Base-by-base conservation (phyloP, 2,113 vertebrate genomes). In the Phylloscopus trochilus region DNA sequence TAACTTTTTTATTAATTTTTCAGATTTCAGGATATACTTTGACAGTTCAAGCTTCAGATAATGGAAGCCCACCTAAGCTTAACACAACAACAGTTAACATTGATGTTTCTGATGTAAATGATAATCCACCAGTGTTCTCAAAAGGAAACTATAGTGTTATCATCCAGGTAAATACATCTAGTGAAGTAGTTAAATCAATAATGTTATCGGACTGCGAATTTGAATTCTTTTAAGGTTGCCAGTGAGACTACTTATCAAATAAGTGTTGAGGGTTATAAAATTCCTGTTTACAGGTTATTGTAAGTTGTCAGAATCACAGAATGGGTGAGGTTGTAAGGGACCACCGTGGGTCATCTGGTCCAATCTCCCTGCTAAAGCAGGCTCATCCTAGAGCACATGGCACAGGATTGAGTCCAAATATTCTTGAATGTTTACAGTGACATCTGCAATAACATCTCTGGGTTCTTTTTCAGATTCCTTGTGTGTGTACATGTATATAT, bases 71-170 rank as follows among this genome's bases (percentile, higher is more conserved):
- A 3, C 96, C 98, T 59, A 98, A 97, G 78, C 96, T 96, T 94
- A 99, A 98, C 97, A 99, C 96, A 3, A 97, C 98, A 58, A 97
- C 98, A 7, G 98, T 99, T 95, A 99, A 99, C 97, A 99, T 99
- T 13, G 99, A 99, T 90, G 99, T 99, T 94, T 99, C 99, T 3
- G 99, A 99, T 58, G 98, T 99, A 95, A 99, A 99, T 17, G 99
- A 99, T 97, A 99, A 99, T 64, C 98, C 99, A 6, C 99, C 99
- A 0, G 74, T 98, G 59, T 99, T 99, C 98, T 99, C 99, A 85
- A 98, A 98, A 96, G 98, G 97, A 77, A 99, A 99, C 97, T 99
- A 99, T 96, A 99, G 98, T 44, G 96, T 99, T 74, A 98, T 99
- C 94, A 98, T 99, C 90, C 99, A 99, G 99, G 99, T 99, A 31